Base-by-base conservation (phyloP, 2,888 invertebrate genomes). In the Nycteola revayana region DNA sequence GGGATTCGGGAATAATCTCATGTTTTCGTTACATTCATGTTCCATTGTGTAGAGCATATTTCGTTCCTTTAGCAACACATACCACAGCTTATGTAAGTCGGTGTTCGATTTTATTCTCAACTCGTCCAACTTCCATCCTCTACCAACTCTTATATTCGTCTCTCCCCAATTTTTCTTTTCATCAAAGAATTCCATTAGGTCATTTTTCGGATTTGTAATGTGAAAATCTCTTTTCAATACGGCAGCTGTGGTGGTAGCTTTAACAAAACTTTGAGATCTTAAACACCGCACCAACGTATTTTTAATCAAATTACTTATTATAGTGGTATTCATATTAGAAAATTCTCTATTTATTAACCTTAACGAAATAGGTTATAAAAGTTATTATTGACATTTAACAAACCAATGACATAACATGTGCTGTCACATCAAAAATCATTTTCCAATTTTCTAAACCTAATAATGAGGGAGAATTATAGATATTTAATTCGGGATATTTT, bases 31-130 rank as follows among this genome's bases (percentile, higher is more conserved):
- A 77, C 92, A 91, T 73, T 94, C 94, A 44, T 96, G 92, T 81
- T 98, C 96, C 98, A 99, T 98, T 1, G 99, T 98, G 46, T 96
- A 80, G 9, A 99, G 88, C 98, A 99, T 98, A 76, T 99, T 99
- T 33, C 94, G 91, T 82, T 99, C 99, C 85, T 99, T 99, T 32
- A 98, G 81, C 36, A 99, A 85, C 8, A 92, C 67, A 66, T 90
- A 98, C 99, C 99, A 99, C 39, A 99, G 84, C 86, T 99, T 98
- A 75, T 99, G 99, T 36, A 99, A 90, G 80, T 99, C 99, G 29
- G 93, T 90, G 73, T 98, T 99, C 27, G 97, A 97, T 81, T 99
- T 99, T 28, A 98, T 92, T 63, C 99, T 90, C 9, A 99, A 85
- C 77, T 99, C 99, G 48, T 98, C 98, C 35, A 90, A 76, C 42